These are phyloP conservation scores for Eurypyga helias DNA, from an alignment of 2,113 vertebrate species.

Conservation along the genomic window DNA sequence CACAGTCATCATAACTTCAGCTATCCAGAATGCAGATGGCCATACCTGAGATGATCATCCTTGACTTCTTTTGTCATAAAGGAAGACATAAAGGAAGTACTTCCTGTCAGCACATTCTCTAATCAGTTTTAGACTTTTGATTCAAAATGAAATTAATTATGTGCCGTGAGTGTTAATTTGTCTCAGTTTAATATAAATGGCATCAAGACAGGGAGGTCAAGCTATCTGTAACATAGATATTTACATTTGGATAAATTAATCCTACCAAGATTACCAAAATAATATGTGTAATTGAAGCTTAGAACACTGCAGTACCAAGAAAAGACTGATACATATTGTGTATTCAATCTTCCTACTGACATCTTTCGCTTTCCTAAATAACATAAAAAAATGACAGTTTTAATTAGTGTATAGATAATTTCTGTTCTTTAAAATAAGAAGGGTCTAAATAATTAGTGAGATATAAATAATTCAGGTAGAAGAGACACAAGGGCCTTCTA, in stretches of 20 bases:
- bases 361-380: background rate
- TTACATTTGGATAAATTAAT: background rate
- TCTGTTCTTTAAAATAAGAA: constrained; percentile 15
- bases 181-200: background rate
- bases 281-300: background rate
- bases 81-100: background rate
- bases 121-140: background rate
- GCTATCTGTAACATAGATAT: background rate
- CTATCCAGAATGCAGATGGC: background rate
- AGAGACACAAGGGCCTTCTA: background rate
- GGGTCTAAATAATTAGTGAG: constrained; percentile 8
- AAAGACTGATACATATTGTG: background rate
- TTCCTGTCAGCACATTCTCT: background rate
- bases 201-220: background rate
- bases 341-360: background rate
- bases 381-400: background rate
- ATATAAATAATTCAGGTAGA: constrained; percentile 6
- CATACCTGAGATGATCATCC: background rate
- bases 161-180: background rate
- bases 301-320: background rate
- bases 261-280: background rate
- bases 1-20: background rate
- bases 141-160: background rate
- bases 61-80: background rate
- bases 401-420: constrained; percentile 10